phyloP scores from a whole-genome alignment of 2,797 vertebrate genomes.

The Sus cebifrons region DNA sequence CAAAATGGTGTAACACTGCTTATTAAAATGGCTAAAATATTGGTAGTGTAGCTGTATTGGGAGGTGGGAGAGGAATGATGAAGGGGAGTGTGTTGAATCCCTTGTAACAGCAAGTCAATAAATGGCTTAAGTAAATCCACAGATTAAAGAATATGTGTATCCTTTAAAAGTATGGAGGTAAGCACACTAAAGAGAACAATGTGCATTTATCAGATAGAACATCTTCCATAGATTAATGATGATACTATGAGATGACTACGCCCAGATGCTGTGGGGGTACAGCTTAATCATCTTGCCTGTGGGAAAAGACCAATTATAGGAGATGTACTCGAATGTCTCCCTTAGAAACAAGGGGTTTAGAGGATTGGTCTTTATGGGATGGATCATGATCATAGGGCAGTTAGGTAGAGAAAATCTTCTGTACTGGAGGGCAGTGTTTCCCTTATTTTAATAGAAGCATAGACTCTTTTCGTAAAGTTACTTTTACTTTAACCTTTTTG shows the following conservation, averaged over 20 bases:
- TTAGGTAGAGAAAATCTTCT: not conserved
- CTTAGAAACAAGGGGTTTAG: not conserved
- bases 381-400: not conserved
- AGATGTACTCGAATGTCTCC: not conserved
- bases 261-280: not conserved
- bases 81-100: not conserved
- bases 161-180: not conserved
- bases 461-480: not conserved
- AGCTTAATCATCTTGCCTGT: not conserved
- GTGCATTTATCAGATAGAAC: not conserved
- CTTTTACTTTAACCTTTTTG: not conserved
- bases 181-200: not conserved
- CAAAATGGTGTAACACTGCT: not conserved
- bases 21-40: not conserved
- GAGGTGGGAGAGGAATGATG: not conserved
- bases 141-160: not conserved
- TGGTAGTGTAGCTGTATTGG: not conserved
- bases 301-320: not conserved
- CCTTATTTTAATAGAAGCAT: not conserved
- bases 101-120: not conserved
- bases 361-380: not conserved
- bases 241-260: not conserved
- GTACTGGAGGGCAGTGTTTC: not conserved
- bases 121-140: not conserved
- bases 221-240: not conserved